Conservation (phyloP, 2,113 vertebrate genomes). For the Cyanoderma ruficeps region DNA sequence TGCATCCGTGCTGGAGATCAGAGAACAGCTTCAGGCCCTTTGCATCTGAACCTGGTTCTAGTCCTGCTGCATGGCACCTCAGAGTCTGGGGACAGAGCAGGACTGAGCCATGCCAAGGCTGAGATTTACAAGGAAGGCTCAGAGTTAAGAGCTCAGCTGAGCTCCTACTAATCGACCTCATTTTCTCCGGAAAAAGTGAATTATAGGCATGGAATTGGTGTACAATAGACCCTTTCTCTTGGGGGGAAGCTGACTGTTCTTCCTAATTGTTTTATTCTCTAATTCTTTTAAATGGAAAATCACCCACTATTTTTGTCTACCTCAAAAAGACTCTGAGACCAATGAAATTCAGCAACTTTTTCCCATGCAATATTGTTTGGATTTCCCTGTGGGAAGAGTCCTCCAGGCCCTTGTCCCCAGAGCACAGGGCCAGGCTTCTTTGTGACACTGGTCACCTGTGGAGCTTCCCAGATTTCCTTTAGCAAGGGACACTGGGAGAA, state of each 20-base stretch:
- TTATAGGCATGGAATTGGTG: conserved; percentile 6
- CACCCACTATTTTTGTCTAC: neutral
- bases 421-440: neutral
- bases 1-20: neutral
- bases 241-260: neutral
- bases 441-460: neutral
- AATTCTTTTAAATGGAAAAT: conserved; percentile 21
- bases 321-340: neutral
- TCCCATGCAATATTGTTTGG: neutral
- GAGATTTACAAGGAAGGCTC: neutral
- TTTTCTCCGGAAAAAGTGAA: neutral
- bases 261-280: neutral
- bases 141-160: neutral
- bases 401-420: neutral
- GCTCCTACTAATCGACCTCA: neutral
- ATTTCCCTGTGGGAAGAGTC: neutral
- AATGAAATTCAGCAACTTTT: neutral
- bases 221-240: conserved; percentile 13
- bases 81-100: neutral
- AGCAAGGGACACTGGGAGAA: neutral
- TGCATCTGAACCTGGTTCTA: neutral
- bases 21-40: neutral
- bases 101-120: neutral
- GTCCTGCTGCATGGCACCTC: neutral
- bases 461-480: neutral